These are phyloP conservation scores for Gymnarchus niloticus DNA, from an alignment of 2,113 vertebrate species.

Conservation along the genomic window DNA sequence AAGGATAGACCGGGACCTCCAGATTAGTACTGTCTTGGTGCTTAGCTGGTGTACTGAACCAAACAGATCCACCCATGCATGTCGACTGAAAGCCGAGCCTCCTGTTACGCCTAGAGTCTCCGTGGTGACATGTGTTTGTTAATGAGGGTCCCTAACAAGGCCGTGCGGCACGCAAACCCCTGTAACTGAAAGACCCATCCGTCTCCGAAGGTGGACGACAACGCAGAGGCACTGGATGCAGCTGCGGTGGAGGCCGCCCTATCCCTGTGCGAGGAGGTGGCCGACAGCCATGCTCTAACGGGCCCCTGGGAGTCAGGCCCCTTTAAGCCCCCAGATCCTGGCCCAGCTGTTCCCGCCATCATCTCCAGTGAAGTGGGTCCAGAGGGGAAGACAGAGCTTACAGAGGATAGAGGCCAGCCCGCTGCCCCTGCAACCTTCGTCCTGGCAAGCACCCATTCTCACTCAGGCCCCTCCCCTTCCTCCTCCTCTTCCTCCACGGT, in stretches of 20 bases:
- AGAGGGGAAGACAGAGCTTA: constrained; percentile 40
- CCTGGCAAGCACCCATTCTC: constrained; percentile 26
- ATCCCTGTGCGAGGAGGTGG: constrained; percentile 85
- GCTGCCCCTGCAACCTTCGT: constrained; percentile 33
- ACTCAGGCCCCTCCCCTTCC: constrained; percentile 27
- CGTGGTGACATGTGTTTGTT: not conserved
- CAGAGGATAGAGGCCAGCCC: constrained; percentile 20
- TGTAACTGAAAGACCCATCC: constrained; percentile 24
- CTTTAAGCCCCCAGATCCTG: constrained; percentile 47
- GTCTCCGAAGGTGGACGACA: constrained; percentile 74
- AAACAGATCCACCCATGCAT: too few relatives aligned
- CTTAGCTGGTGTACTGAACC: too few relatives aligned
- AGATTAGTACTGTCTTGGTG: too few relatives aligned
- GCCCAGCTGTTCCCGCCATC: constrained; percentile 28
- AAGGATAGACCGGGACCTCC: too few relatives aligned
- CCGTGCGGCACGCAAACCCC: too few relatives aligned
- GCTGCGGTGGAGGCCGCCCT: constrained; percentile 88
- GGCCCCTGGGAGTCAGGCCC: constrained; percentile 73
- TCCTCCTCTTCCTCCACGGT: constrained; percentile 27
- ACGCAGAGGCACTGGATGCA: constrained; percentile 84
- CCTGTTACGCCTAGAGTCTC: not conserved
- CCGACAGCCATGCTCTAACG: constrained; percentile 75
- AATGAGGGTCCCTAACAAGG: not conserved
- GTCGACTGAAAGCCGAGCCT: too few relatives aligned
- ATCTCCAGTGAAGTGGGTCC: constrained; percentile 29